These are phyloP conservation scores for Callocephalon fimbriatum DNA, from an alignment of 2,113 vertebrate species.

Conservation along the genomic window DNA sequence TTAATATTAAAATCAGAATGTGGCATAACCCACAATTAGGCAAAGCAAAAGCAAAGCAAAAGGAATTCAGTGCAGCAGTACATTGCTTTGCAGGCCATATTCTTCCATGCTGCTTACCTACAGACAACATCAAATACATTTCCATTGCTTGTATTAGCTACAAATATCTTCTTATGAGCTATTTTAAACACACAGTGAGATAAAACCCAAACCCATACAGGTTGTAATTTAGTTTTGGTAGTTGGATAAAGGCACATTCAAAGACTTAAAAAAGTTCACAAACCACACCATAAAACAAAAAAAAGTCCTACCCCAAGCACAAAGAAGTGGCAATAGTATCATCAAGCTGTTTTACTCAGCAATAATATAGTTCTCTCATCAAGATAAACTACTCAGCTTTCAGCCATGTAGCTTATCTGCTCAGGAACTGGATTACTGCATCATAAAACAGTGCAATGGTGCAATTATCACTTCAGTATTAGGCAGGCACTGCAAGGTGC, in stretches of 20 bases:
- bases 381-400: slow-evolving; percentile 59
- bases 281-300: neutral
- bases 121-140: neutral
- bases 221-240: neutral
- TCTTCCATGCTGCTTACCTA: neutral
- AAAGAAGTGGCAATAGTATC: neutral
- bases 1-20: neutral
- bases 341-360: neutral
- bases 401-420: slow-evolving; percentile 59
- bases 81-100: neutral
- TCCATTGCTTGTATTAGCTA: neutral
- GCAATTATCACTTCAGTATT: slow-evolving; percentile 67
- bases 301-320: neutral
- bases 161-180: neutral
- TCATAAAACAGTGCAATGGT: slow-evolving; percentile 69
- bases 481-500: slow-evolving; percentile 51
- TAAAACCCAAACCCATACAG: neutral
- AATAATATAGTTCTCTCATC: neutral
- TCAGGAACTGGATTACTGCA: slow-evolving; percentile 53
- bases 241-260: neutral
- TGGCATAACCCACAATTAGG: neutral
- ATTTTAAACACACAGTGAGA: neutral
- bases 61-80: neutral
- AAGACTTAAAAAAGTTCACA: neutral
- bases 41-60: neutral